Evolutionary conservation across 2,888 invertebrate genomes (phyloP).

Genomic region (Coenonympha arcania): DNA sequence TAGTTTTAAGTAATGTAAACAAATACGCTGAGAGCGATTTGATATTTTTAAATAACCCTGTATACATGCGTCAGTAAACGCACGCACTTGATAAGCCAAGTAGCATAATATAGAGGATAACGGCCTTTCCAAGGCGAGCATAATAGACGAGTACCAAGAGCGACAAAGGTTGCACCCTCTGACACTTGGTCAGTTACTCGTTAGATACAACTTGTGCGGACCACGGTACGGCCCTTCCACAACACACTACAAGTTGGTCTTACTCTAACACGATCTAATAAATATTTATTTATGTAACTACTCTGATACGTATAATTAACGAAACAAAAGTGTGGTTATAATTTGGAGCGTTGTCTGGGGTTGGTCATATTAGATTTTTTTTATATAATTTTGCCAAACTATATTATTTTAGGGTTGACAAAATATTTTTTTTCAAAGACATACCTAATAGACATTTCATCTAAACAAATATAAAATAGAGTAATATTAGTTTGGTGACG

Average conservation of each 20-base stretch:
- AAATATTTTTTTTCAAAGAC: no score
- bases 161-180: conserved; percentile 10
- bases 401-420: no score
- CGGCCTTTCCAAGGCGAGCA: conserved; percentile 61
- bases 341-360: neutral
- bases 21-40: no score
- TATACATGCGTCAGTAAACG: conserved; percentile 43
- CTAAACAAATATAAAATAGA: no score
- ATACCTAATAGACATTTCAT: no score
- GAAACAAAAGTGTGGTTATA: conserved; percentile 3
- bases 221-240: conserved; percentile 44
- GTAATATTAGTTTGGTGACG: no score
- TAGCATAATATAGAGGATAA: conserved; percentile 53
- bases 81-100: conserved; percentile 43
- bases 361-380: no score
- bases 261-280: conserved; percentile 33
- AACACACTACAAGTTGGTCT: conserved; percentile 42
- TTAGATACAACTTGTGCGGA: neutral
- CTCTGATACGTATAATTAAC: neutral
- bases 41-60: no score
- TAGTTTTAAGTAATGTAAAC: no score
- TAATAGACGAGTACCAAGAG: conserved; percentile 20
- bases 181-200: neutral
- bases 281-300: no score
- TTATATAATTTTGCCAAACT: no score